These are phyloP conservation scores for Agonum fuliginosum DNA, from an alignment of 2,888 invertebrate genomes.

Conservation along the genomic window DNA sequence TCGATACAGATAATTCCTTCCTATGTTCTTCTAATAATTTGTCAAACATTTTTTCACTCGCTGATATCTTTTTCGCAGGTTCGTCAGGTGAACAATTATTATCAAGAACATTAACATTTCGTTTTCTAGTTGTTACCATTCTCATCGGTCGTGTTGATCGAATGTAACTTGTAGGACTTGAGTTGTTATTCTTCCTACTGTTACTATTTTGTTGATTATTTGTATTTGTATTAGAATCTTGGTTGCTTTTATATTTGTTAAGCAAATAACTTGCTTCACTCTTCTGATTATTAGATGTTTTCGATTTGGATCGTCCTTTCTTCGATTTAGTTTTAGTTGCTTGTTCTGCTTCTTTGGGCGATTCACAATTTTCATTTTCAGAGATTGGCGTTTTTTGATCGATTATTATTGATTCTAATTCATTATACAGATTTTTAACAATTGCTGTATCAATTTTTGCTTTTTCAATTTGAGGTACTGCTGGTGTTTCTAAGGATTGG, in stretches of 20 bases:
- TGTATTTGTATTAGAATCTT: constrained; percentile 29
- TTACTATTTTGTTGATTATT: constrained; percentile 16
- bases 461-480: neutral
- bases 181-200: neutral
- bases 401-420: neutral
- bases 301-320: neutral
- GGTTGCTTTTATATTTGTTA: constrained; percentile 44
- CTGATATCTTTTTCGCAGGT: constrained; percentile 19
- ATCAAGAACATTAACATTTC: constrained; percentile 20
- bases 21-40: constrained; percentile 45
- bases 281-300: constrained; percentile 15
- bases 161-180: constrained; percentile 45
- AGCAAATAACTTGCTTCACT: constrained; percentile 43
- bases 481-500: neutral
- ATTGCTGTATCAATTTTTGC: constrained; percentile 8
- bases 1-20: constrained; percentile 18
- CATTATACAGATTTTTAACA: constrained; percentile 1
- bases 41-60: constrained; percentile 49
- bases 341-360: neutral
- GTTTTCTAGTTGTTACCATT: constrained; percentile 51
- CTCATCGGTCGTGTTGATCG: constrained; percentile 45
- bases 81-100: constrained; percentile 21
- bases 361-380: neutral
- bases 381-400: neutral
- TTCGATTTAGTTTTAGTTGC: constrained; percentile 14